Evolutionary conservation across 2,888 invertebrate genomes (phyloP).

Genomic region (Lasioglossum vierecki): DNA sequence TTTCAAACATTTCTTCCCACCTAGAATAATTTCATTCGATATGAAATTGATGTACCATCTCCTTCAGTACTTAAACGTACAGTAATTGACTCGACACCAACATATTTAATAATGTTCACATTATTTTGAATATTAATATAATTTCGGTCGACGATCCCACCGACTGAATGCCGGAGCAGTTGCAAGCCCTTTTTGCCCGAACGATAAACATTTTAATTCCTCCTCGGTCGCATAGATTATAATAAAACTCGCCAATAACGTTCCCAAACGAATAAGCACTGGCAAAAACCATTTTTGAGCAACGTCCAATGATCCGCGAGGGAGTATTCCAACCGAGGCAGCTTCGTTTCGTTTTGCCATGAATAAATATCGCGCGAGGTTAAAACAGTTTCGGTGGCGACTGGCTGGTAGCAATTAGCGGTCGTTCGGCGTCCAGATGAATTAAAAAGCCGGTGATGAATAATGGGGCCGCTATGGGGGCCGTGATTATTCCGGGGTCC

Average conservation of each 20-base stretch:
- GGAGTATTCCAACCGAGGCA: neutral
- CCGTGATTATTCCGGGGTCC: conserved; percentile 39
- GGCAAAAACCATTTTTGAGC: neutral
- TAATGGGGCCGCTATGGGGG: conserved; percentile 33
- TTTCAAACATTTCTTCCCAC: no score
- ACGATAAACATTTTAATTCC: neutral
- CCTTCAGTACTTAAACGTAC: no score
- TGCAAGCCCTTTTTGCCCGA: neutral
- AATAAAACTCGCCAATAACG: neutral
- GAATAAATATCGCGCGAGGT: neutral
- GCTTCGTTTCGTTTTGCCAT: neutral
- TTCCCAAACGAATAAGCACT: neutral
- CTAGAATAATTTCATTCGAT: no score
- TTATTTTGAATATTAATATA: no score
- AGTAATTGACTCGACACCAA: no score
- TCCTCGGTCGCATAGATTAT: neutral
- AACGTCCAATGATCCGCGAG: neutral
- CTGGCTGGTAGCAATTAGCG: conserved; percentile 28
- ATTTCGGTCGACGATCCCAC: no score
- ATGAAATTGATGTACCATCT: no score
- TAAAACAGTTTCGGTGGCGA: neutral
- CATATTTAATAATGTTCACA: no score
- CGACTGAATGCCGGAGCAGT: neutral
- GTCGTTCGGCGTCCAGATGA: conserved; percentile 25
- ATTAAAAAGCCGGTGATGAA: conserved; percentile 27